phyloP scores from a whole-genome alignment of 2,113 vertebrate genomes.

The Telmatochromis sp. region DNA sequence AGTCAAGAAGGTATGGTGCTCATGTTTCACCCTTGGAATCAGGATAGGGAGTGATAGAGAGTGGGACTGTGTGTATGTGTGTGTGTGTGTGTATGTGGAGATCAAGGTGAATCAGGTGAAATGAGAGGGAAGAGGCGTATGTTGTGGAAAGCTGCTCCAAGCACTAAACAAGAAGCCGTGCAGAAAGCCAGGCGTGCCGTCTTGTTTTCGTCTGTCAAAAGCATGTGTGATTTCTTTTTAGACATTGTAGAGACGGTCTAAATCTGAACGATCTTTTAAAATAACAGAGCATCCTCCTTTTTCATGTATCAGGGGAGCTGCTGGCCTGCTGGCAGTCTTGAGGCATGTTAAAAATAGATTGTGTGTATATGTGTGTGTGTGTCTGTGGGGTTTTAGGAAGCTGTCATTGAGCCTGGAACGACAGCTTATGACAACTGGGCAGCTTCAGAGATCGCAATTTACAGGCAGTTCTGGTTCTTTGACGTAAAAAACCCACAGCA shows the following conservation, averaged over 20 bases:
- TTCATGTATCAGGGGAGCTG: slow-evolving; percentile 20
- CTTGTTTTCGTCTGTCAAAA: not conserved
- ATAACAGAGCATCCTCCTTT: slow-evolving; percentile 1
- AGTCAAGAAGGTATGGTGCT: slow-evolving; percentile 78
- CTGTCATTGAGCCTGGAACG: slow-evolving; percentile 81
- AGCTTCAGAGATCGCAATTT: slow-evolving; percentile 72
- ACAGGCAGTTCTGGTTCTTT: slow-evolving; percentile 91
- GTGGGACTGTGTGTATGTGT: not conserved
- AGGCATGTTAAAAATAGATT: slow-evolving; percentile 52
- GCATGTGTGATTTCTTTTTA: not conserved
- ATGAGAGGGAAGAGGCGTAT: not conserved
- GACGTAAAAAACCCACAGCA: slow-evolving; percentile 80
- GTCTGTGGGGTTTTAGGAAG: slow-evolving; percentile 72
- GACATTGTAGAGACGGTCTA: not conserved
- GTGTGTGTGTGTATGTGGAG: not conserved
- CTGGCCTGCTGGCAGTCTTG: slow-evolving; percentile 42
- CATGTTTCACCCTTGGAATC: not conserved
- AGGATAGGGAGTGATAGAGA: not conserved
- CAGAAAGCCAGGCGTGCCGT: not conserved
- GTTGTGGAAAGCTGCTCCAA: not conserved
- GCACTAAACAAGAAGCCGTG: not conserved
- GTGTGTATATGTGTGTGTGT: slow-evolving; percentile 32
- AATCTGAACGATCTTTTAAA: not conserved
- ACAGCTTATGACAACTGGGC: slow-evolving; percentile 83
- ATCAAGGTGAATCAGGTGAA: slow-evolving; percentile 57